Conservation (phyloP, 2,113 vertebrate genomes). For the Lycaon pictus region DNA sequence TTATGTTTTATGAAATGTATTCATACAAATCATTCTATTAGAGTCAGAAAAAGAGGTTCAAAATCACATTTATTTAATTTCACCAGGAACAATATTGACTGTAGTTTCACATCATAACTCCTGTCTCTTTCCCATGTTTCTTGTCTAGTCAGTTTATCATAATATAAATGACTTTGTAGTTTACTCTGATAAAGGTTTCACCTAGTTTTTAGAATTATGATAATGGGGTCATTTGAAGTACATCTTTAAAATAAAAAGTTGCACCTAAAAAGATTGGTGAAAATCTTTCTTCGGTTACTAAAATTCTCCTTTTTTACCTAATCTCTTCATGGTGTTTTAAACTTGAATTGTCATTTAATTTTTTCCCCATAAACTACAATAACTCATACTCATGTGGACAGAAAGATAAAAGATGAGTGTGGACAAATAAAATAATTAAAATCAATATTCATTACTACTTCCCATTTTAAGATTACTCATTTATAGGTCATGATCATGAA, state of each 20-base stretch:
- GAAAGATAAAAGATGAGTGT: neutral
- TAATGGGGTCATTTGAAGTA: neutral
- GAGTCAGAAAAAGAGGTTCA: slow-evolving; percentile 1
- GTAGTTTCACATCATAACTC: neutral
- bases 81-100: neutral
- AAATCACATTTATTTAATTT: neutral
- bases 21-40: slow-evolving; percentile 9
- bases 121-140: neutral
- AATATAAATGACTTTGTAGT: neutral
- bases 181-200: slow-evolving; percentile 39
- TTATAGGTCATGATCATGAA: neutral
- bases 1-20: neutral
- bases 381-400: neutral
- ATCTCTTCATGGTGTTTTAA: neutral
- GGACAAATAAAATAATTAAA: slow-evolving; percentile 29
- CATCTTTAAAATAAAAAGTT: neutral
- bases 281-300: neutral
- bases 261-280: neutral
- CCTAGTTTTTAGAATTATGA: slow-evolving; percentile 6
- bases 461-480: neutral
- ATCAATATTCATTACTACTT: neutral
- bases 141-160: neutral
- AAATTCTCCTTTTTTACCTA: neutral
- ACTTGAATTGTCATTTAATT: neutral
- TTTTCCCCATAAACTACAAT: neutral